Evolutionary conservation across 1,140 invertebrate species (phyloP).

Genomic region (Apis mellifera): DNA sequence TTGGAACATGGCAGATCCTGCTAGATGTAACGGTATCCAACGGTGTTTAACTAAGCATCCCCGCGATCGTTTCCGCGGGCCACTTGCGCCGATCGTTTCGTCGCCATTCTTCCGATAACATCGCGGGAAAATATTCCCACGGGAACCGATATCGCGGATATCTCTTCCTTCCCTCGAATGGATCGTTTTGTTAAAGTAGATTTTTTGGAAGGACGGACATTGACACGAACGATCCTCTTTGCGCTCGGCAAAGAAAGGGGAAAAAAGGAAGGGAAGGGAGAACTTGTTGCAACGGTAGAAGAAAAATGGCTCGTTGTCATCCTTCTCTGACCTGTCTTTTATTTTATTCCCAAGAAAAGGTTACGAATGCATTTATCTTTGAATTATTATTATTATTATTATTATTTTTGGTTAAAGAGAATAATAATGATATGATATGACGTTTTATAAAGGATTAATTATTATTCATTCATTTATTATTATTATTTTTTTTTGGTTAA

Average conservation of each 20-base stretch:
- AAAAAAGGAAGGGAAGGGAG: no score
- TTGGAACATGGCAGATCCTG: no score
- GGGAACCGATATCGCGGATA: background rate
- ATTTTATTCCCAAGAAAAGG: no score
- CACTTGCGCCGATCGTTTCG: constrained; percentile 7
- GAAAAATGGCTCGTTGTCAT: constrained; percentile 28
- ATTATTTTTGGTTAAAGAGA: no score
- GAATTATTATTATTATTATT: no score
- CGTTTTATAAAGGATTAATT: no score
- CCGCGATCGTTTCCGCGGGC: constrained; percentile 2
- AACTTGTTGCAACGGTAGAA: background rate
- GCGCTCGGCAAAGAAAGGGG: background rate
- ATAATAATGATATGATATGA: no score
- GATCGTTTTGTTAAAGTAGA: background rate
- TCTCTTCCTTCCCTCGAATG: no score
- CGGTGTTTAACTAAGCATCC: constrained; percentile 11
- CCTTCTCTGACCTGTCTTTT: no score
- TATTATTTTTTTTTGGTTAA: no score
- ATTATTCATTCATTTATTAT: no score
- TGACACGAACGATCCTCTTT: constrained; percentile 17
- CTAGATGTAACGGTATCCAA: constrained; percentile 1
- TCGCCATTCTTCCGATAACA: background rate
- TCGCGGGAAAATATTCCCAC: constrained; percentile 4
- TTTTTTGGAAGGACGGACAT: background rate
- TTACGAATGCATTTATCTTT: no score